Conservation (phyloP, 2,113 vertebrate genomes). For the Oryctolagus cuniculus region DNA sequence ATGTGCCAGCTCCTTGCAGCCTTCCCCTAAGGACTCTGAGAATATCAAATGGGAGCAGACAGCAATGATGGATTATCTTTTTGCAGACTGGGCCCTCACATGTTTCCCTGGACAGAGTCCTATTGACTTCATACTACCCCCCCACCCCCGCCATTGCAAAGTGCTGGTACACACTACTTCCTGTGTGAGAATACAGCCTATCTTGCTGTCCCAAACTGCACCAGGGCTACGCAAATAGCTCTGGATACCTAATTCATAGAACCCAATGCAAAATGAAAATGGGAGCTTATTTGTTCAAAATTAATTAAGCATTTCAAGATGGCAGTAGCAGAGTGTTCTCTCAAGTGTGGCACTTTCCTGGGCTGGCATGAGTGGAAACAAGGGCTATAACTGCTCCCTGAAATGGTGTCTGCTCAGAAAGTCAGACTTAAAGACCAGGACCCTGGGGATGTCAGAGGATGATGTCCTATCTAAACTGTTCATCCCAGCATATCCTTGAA, state of each 20-base stretch:
- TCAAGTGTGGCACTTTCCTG: not conserved
- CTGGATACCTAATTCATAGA: not conserved
- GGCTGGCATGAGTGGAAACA: not conserved
- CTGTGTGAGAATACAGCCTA: not conserved
- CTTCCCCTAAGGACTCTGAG: not conserved
- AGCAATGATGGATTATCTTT: not conserved
- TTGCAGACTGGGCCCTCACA: not conserved
- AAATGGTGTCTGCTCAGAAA: not conserved
- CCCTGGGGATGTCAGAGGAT: not conserved
- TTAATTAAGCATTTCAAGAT: not conserved
- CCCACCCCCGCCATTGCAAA: too few species aligned
- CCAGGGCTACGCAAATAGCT: not conserved
- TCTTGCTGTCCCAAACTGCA: not conserved
- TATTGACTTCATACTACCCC: not conserved
- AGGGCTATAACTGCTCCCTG: fast-evolving
- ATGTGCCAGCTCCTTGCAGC: not conserved
- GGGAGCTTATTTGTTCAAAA: not conserved
- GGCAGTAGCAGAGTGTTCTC: not conserved
- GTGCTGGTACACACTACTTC: not conserved
- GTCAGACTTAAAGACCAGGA: not conserved
- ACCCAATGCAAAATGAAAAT: not conserved
- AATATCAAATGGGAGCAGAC: not conserved
- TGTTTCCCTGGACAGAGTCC: not conserved
- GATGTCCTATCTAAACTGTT: not conserved
- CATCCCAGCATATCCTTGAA: not conserved